Evolutionary conservation across 2,888 invertebrate genomes (phyloP), one percentile per base, ranked within the genome.

Genomic region (Teleogryllus oceanicus): DNA sequence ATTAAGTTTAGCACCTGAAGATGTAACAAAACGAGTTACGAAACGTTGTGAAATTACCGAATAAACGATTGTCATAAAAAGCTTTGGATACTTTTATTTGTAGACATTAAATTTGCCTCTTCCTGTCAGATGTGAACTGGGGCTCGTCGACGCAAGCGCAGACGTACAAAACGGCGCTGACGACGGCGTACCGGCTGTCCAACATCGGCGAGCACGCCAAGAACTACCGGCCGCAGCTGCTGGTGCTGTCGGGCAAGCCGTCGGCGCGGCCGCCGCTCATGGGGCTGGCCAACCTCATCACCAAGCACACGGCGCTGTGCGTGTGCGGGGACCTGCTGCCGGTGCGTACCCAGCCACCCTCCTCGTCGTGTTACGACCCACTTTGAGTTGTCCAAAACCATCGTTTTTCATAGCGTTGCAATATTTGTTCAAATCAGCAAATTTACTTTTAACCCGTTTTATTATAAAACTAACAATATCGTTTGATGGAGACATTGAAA

Each of bases 81-180:
- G n/a, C n/a, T n/a, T n/a, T n/a, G n/a, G n/a, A n/a, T n/a, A n/a
- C n/a, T n/a, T n/a, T n/a, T n/a, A n/a, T n/a, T n/a, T n/a, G 1
- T 18, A 12, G 37, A 74, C 49, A 13, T 75, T 37, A 8, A 37
- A 37, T 8, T 8, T 0, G 8, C 37, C 8, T 78, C 49, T 76
- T 24, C 49, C 77, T 82, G 81, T 2, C 81, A 85, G 88, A 91
- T 85, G 91, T 91, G 13, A 92, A 92, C 87, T 98, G 98, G 98
- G 98, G 98, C 49, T 96, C 97, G 80, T 96, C 97, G 11, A 96
- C 97, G 0, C 98, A 98, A 87, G 98, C 98, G 0, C 98, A 98
- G 87, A 96, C 94, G 51, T 98, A 98, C 88, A 97, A 96, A 87
- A 94, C 94, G 13, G 97, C 98, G 1, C 87, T 99, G 5, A 92